Evolutionary conservation across 1,140 invertebrate genomes (phyloP).

Genomic region (Himalopsyche phryganea): DNA sequence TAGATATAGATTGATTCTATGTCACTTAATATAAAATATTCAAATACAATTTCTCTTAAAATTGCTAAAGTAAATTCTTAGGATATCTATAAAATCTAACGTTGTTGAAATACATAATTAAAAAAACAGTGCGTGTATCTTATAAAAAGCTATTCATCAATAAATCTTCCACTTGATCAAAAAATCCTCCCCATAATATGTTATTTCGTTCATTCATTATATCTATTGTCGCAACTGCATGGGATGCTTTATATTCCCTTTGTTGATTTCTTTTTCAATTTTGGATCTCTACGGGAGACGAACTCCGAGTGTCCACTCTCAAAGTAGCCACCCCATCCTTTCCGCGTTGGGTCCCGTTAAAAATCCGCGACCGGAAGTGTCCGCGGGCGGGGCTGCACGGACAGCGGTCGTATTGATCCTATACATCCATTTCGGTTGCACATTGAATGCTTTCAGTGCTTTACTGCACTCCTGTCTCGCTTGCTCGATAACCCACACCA

Average conservation of each 20-base stretch:
- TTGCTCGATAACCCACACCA: slow-evolving; percentile 22
- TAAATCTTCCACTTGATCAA: no score
- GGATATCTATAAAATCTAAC: no score
- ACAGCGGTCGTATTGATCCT: slow-evolving; percentile 28
- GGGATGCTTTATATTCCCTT: slow-evolving; percentile 17
- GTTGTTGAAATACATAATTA: no score
- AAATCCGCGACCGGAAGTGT: slow-evolving; percentile 32
- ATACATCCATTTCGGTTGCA: slow-evolving; percentile 15
- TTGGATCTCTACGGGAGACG: slow-evolving; percentile 23
- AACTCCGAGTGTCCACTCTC: not conserved
- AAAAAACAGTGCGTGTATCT: no score
- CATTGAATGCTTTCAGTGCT: not conserved
- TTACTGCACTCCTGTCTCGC: slow-evolving; percentile 4
- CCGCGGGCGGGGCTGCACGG: slow-evolving; percentile 17
- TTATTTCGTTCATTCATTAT: slow-evolving; percentile 7
- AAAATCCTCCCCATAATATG: slow-evolving; percentile 4
- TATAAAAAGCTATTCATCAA: no score
- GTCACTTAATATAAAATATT: no score
- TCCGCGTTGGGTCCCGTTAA: slow-evolving; percentile 2
- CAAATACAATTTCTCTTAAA: no score
- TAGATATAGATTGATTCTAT: no score
- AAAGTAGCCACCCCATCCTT: not conserved
- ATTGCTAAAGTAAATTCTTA: no score
- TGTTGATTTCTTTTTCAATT: slow-evolving; percentile 23
- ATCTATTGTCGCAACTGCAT: slow-evolving; percentile 1